Evolutionary conservation across 1,140 invertebrate species (phyloP).

Genomic region (Chironomus striatipennis): DNA sequence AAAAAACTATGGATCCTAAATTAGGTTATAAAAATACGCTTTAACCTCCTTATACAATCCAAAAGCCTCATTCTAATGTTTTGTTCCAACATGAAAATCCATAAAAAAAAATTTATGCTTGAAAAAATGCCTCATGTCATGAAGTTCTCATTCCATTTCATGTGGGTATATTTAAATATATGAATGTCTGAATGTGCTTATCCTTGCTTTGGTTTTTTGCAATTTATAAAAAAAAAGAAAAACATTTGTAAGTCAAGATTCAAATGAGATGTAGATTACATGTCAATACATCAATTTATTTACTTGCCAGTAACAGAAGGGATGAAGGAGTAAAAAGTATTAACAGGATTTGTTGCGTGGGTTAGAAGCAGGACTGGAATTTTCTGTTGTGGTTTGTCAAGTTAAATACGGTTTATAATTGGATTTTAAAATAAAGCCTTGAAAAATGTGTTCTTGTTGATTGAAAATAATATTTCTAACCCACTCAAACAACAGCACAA

Average conservation of each 20-base stretch:
- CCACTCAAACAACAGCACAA: too few relatives aligned
- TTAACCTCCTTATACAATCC: too few relatives aligned
- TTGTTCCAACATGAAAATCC: too few relatives aligned
- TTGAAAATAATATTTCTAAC: too few relatives aligned
- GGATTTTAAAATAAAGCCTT: not conserved
- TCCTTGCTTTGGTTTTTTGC: not conserved
- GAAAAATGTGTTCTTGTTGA: not conserved
- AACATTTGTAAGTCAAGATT: not conserved
- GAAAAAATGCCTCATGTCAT: too few relatives aligned
- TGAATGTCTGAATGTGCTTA: too few relatives aligned
- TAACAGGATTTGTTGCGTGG: not conserved
- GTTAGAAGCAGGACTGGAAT: not conserved
- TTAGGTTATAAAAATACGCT: too few relatives aligned
- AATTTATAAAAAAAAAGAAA: not conserved
- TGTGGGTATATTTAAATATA: too few relatives aligned
- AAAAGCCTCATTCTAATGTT: too few relatives aligned
- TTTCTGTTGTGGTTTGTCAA: not conserved
- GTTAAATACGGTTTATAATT: not conserved
- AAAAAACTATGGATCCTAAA: too few relatives aligned
- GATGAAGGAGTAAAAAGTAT: not conserved
- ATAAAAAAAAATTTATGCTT: too few relatives aligned
- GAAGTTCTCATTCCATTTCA: too few relatives aligned
- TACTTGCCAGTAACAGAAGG: not conserved
- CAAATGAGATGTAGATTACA: slow-evolving; percentile 13
- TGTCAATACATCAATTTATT: slow-evolving; percentile 14